Base-by-base conservation (phyloP, 2,797 vertebrate genomes). In the Mormyrus hasselquistii region DNA sequence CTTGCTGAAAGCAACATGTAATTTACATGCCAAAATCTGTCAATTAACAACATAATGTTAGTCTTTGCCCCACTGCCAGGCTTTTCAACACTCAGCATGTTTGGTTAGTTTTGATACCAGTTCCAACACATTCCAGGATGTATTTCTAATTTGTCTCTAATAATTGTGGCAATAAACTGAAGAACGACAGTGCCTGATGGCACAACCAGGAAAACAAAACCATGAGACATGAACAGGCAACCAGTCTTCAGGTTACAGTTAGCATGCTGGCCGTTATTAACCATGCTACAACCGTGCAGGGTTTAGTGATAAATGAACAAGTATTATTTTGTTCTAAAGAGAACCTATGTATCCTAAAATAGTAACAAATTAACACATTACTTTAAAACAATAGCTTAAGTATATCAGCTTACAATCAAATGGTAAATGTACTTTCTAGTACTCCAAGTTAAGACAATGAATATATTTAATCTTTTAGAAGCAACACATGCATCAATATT, bases 101-200 rank as follows among this genome's bases (percentile, higher is more conserved):
- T 34, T 12, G 73, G 34, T 38, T 79, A 19, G 73, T 25, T 79
- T 7, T 14, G 34, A 44, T 34, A 14, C 25, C 10, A 5, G 5
- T 34, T 69, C 62, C 62, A 34, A 34, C 62, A 69, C 10, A 69
- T 69, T 34, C 10, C 10, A 29, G 62, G 25, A 29, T 29, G 62
- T 92, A 87, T 44, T 9, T 57, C 41, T 49, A 90, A 89, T 89
- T 89, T 88, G 87, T 73, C 73, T 91, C 52, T 90, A 90, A 91
- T 91, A 88, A 90, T 89, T 89, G 91, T 91, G 90, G 89, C 91
- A 90, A 90, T 89, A 88, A 62, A 34, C 12, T 38, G 22, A 65
- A 25, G 59, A 65, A 3, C 22, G 29, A 2, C 9, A 65, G 22
- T 16, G 29, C 1, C 12, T 4, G 29, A 73, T 73, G 10, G 29